phyloP scores from a whole-genome alignment of 2,113 vertebrate species.

The Anarhynchus alexandrinus region DNA sequence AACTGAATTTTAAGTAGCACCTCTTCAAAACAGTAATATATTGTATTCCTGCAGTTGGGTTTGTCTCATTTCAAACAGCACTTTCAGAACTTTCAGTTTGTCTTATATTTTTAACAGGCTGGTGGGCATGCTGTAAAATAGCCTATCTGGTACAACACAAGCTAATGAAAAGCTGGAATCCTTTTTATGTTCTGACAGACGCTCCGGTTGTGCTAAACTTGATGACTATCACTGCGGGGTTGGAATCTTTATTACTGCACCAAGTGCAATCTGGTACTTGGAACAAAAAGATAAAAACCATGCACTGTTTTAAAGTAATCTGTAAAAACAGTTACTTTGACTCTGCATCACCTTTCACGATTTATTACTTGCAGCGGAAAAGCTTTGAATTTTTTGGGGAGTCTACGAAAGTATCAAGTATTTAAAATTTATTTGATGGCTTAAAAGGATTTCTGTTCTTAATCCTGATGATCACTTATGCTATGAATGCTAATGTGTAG shows the following conservation, averaged over 20 bases:
- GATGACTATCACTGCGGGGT: constrained; percentile 67
- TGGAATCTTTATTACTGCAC: constrained; percentile 74
- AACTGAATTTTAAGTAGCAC: neutral
- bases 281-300: constrained; percentile 70
- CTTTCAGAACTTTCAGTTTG: constrained; percentile 25
- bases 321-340: constrained; percentile 55
- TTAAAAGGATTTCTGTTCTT: constrained; percentile 46
- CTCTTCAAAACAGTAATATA: neutral
- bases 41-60: neutral
- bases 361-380: constrained; percentile 47
- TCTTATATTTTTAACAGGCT: constrained; percentile 49
- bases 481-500: neutral
- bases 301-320: constrained; percentile 64
- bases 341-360: constrained; percentile 50
- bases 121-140: constrained; percentile 56
- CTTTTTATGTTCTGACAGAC: constrained; percentile 70
- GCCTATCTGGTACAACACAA: constrained; percentile 47
- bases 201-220: constrained; percentile 61
- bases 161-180: constrained; percentile 70
- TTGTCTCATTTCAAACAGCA: neutral
- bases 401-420: constrained; percentile 11
- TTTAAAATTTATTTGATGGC: constrained; percentile 38
- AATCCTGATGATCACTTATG: neutral
- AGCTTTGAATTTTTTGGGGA: constrained; percentile 51
- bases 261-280: constrained; percentile 71